These are phyloP conservation scores for Conus canariensis DNA, from an alignment of 2,888 invertebrate genomes.

Conservation along the genomic window DNA sequence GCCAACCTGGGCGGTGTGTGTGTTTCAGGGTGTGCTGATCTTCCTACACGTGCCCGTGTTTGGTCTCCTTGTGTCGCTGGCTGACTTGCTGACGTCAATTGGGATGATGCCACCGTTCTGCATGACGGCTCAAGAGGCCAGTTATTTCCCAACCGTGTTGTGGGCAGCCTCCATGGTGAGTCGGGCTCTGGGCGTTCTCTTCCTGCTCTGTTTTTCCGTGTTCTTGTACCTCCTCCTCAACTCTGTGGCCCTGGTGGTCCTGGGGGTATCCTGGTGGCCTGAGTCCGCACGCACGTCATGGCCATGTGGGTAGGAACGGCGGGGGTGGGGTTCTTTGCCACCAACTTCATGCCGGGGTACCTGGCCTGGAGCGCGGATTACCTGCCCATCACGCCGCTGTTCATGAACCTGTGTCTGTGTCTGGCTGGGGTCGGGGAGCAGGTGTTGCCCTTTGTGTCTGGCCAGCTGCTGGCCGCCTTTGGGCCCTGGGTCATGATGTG, in stretches of 20 bases:
- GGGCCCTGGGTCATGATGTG: constrained; percentile 38
- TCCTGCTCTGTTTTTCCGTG: constrained; percentile 26
- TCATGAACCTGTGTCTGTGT: constrained; percentile 43
- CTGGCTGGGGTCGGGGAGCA: constrained; percentile 49
- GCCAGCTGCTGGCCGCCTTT: constrained; percentile 35
- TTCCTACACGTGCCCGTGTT: constrained; percentile 49
- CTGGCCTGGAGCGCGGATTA: constrained; percentile 45
- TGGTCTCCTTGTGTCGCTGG: constrained; percentile 41
- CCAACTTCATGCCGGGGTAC: constrained; percentile 47
- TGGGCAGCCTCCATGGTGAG: constrained; percentile 47
- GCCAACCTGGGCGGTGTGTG: background rate
- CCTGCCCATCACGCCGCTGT: constrained; percentile 36
- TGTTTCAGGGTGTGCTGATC: constrained; percentile 40
- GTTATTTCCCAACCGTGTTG: constrained; percentile 39
- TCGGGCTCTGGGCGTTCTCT: constrained; percentile 28
- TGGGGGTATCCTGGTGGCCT: constrained; percentile 31
- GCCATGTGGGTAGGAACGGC: constrained; percentile 47
- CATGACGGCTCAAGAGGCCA: constrained; percentile 40
- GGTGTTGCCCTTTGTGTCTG: constrained; percentile 43
- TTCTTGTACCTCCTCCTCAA: constrained; percentile 42
- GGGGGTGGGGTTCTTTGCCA: constrained; percentile 47
- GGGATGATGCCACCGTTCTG: constrained; percentile 37
- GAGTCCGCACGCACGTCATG: background rate
- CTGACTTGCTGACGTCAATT: constrained; percentile 45
- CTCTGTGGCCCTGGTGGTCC: constrained; percentile 35